These are phyloP conservation scores for Antedon mediterranea DNA, from an alignment of 53 echinoderm and acorn worm species.

Conservation along the genomic window DNA sequence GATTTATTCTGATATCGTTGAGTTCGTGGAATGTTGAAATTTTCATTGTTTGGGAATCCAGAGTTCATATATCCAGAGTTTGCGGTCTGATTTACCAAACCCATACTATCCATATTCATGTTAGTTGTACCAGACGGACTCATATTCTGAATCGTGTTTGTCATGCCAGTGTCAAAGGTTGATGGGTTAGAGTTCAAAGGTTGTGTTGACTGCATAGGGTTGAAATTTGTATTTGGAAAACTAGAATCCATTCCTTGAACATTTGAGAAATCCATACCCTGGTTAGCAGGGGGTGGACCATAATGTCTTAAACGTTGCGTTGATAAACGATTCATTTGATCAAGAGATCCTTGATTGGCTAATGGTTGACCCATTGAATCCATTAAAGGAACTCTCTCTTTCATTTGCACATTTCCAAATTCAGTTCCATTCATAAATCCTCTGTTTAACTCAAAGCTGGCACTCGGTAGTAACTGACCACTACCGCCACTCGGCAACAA, in stretches of 20 bases:
- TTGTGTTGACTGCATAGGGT: background rate
- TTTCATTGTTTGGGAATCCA: background rate
- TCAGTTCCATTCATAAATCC: background rate
- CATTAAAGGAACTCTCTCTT: background rate
- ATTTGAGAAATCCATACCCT: background rate
- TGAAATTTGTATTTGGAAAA: background rate
- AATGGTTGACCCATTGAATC: background rate
- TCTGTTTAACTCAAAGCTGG: background rate
- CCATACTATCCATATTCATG: background rate
- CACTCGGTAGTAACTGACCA: too few relatives aligned
- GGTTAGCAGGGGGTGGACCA: constrained; percentile 29
- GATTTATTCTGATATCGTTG: background rate
- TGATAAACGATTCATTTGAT: constrained; percentile 1
- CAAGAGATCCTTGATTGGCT: constrained; percentile 7
- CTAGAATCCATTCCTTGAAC: background rate
- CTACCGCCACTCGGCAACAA: background rate
- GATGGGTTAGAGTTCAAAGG: background rate
- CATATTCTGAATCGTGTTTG: background rate
- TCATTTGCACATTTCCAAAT: background rate
- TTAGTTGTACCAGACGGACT: background rate
- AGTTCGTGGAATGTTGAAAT: background rate
- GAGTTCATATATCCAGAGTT: background rate
- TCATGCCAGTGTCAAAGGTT: background rate
- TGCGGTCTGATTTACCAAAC: background rate
- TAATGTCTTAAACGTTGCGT: constrained; percentile 35